Conservation (phyloP, 2,113 vertebrate genomes). For the Salvelinus alpinus region DNA sequence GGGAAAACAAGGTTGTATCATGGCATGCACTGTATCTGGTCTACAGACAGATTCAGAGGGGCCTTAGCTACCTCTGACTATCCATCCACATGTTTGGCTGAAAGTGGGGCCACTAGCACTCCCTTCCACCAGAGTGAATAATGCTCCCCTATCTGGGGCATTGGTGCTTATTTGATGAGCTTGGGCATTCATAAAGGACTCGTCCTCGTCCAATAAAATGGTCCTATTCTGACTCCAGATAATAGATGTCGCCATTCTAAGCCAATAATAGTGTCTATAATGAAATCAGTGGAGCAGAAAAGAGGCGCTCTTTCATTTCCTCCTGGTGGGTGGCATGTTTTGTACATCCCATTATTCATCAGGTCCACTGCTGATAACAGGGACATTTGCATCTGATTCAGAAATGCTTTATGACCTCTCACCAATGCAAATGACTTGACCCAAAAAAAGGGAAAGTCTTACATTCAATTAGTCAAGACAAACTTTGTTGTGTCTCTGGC, state of each 20-base stretch:
- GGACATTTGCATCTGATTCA: slow-evolving; percentile 78
- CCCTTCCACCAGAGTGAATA: slow-evolving; percentile 35
- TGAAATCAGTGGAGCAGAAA: slow-evolving; percentile 79
- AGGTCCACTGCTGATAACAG: slow-evolving; percentile 72
- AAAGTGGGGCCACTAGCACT: slow-evolving; percentile 23
- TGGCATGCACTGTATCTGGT: neutral
- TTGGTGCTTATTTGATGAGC: slow-evolving; percentile 65
- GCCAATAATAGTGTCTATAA: slow-evolving; percentile 81
- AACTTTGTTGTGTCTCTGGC: slow-evolving; percentile 35
- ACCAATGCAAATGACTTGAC: slow-evolving; percentile 71
- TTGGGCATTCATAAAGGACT: slow-evolving; percentile 68
- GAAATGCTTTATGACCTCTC: slow-evolving; percentile 65
- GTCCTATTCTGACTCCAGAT: slow-evolving; percentile 69
- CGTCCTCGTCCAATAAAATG: slow-evolving; percentile 60
- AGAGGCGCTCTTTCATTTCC: slow-evolving; percentile 79
- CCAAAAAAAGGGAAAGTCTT: slow-evolving; percentile 66
- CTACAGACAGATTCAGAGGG: neutral
- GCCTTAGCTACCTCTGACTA: slow-evolving; percentile 37
- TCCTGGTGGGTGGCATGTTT: slow-evolving; percentile 66
- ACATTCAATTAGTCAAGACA: slow-evolving; percentile 49
- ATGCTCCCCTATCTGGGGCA: slow-evolving; percentile 59
- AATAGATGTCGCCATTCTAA: slow-evolving; percentile 78
- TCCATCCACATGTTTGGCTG: slow-evolving; percentile 33
- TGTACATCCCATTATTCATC: slow-evolving; percentile 74
- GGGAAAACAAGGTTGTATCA: neutral